Evolutionary conservation across 2,797 vertebrate genomes (phyloP), one percentile per base, ranked within the genome.

Genomic region (Galagoides demidoff): DNA sequence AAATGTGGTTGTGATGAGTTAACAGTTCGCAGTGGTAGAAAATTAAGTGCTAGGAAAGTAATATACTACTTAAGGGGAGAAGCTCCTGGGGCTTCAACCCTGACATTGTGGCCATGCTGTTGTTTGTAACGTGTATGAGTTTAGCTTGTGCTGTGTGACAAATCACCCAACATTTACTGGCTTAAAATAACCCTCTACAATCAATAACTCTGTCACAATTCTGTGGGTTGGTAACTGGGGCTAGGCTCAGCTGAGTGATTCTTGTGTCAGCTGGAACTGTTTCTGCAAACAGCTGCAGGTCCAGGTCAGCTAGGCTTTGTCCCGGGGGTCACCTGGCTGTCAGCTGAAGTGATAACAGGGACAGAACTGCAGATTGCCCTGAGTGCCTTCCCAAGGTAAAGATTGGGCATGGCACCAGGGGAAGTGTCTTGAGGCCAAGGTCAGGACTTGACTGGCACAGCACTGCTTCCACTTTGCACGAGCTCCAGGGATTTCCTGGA

Each of bases 131-230:
- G 16, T 92, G 45, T 85, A 81, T 37, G 31, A 55, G 85, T 78
- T 78, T 68, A 85, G 91, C 39, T 92, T 61, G 79, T 90, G 78
- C 78, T 77, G 59, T 22, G 3, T 95, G 92, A 94, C 77, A 95
- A 70, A 66, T 13, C 31, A 34, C 34, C 27, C 29, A 23, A 78
- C 68, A 89, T 31, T 61, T 64, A 39, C 20, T 59, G 25, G 55
- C 55, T 95, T 68, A 61, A n/a, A 92, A 59, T 66, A 77, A 20
- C 31, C 59, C 5, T 87, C 19, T 8, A 34, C 63, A 84, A 10
- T 88, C 16, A 52, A 52, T 52, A 52, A 52, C 68, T 43, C n/a
- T 74, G 37, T 79, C 39, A 29, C 34, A 20, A 5, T 61, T 66
- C 45, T 43, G 23, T 39, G 9, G 3, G 3, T 31, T 89, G 49